Evolutionary conservation across 2,888 invertebrate species (phyloP).

Genomic region (Dichetophora obliterata): DNA sequence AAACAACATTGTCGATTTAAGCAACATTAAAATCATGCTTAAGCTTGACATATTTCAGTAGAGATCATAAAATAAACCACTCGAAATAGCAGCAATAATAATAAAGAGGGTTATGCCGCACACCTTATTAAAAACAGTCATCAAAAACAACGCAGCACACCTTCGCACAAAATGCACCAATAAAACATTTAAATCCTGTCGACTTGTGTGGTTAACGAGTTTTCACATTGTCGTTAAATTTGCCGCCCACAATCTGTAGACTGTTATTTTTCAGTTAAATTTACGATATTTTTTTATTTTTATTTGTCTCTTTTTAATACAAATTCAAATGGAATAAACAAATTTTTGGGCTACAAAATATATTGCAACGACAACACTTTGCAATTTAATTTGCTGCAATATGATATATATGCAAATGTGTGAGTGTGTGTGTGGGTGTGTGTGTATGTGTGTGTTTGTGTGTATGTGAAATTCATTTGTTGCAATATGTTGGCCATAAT

Average conservation of each 20-base stretch:
- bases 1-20: no score
- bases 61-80: not conserved
- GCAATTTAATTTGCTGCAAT: not conserved
- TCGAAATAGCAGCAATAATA: not conserved
- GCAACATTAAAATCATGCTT: no score
- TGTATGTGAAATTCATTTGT: conserved; percentile 21
- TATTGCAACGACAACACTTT: not conserved
- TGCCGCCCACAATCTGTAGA: not conserved
- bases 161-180: not conserved
- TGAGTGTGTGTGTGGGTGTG: not conserved
- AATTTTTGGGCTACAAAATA: not conserved
- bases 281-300: not conserved
- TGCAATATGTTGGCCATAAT: conserved; percentile 25
- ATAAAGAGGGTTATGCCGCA: not conserved
- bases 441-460: not conserved
- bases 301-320: not conserved
- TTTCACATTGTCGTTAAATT: not conserved
- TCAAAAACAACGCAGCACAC: not conserved
- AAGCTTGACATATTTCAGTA: no score
- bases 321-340: not conserved
- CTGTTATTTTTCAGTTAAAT: not conserved
- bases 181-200: not conserved
- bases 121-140: not conserved
- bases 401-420: not conserved
- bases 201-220: conserved; percentile 8